These are phyloP conservation scores for Adoxophyes honmai DNA, from an alignment of 1,140 invertebrate genomes.

Conservation along the genomic window DNA sequence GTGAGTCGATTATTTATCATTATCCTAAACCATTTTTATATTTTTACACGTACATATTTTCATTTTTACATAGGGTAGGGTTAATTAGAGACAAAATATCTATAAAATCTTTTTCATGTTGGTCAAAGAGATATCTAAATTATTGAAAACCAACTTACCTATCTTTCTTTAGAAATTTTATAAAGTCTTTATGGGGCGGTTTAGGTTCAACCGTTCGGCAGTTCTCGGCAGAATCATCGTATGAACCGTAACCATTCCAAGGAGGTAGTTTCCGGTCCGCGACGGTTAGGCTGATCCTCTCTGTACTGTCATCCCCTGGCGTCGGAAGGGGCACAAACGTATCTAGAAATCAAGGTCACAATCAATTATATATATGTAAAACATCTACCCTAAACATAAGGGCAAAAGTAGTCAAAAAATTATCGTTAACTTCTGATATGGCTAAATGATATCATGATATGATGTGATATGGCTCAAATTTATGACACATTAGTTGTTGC, in stretches of 20 bases:
- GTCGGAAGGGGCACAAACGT: conserved; percentile 78
- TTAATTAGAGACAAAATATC: too few relatives aligned
- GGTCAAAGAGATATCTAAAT: too few relatives aligned
- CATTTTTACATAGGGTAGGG: too few relatives aligned
- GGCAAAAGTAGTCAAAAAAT: too few relatives aligned
- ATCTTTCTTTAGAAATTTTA: conserved; percentile 89
- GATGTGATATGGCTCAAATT: background rate
- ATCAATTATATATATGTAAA: too few relatives aligned
- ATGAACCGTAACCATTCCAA: conserved; percentile 92
- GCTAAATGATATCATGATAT: background rate
- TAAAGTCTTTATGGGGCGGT: conserved; percentile 85
- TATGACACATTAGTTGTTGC: background rate
- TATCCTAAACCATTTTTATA: too few relatives aligned
- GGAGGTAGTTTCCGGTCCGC: conserved; percentile 83
- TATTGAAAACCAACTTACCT: conserved; percentile 64
- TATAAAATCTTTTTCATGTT: too few relatives aligned
- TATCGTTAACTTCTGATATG: too few relatives aligned
- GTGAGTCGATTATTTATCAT: too few relatives aligned
- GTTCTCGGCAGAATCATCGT: conserved; percentile 92
- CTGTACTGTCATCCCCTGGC: conserved; percentile 61
- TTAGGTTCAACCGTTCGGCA: conserved; percentile 88
- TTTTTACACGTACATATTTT: too few relatives aligned
- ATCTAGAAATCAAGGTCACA: conserved; percentile 51
- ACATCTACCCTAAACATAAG: too few relatives aligned
- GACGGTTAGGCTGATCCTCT: conserved; percentile 54